A percentile compares a stretch with the other conserved stretches of the same genome.
These are phyloP conservation scores for Ciconia boyciana DNA, from an alignment of 2,113 vertebrate species.

Conservation along the genomic window DNA sequence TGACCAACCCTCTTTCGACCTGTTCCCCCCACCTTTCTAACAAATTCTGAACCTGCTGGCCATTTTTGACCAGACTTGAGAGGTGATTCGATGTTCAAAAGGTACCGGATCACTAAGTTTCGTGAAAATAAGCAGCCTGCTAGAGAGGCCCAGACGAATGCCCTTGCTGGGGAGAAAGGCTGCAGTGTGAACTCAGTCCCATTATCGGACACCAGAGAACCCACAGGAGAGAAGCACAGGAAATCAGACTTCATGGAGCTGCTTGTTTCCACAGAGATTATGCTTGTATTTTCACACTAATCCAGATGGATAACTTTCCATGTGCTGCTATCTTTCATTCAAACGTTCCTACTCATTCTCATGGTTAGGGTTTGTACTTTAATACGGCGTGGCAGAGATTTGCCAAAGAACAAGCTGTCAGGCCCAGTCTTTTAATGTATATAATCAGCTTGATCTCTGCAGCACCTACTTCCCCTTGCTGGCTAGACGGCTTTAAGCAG, in stretches of 20 bases:
- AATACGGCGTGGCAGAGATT: not conserved
- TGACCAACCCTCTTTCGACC: not conserved
- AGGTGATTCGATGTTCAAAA: not conserved
- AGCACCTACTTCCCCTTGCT: not conserved
- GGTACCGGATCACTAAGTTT: not conserved
- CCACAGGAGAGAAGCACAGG: conserved; percentile 41
- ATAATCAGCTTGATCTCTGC: not conserved
- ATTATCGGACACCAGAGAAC: not conserved
- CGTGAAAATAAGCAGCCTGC: not conserved
- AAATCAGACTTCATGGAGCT: conserved; percentile 40
- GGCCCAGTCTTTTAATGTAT: not conserved
- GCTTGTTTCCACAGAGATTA: conserved; percentile 48
- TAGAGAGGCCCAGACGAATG: not conserved
- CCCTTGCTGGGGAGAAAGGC: not conserved
- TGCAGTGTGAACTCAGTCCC: not conserved
- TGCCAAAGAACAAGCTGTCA: not conserved
- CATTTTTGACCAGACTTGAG: not conserved
- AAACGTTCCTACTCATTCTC: not conserved
- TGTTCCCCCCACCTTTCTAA: not conserved
- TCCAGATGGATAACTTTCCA: conserved; percentile 49
- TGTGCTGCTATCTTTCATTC: conserved; percentile 56
- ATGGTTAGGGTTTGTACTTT: not conserved
- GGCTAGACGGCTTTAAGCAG: not conserved
- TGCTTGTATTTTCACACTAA: conserved; percentile 45
- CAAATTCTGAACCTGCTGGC: not conserved